Percentiles rank a stretch among this genome's conserved stretches.
Evolutionary conservation across 2,888 invertebrate genomes (phyloP).

Genomic region (Vesta saturnalis): DNA sequence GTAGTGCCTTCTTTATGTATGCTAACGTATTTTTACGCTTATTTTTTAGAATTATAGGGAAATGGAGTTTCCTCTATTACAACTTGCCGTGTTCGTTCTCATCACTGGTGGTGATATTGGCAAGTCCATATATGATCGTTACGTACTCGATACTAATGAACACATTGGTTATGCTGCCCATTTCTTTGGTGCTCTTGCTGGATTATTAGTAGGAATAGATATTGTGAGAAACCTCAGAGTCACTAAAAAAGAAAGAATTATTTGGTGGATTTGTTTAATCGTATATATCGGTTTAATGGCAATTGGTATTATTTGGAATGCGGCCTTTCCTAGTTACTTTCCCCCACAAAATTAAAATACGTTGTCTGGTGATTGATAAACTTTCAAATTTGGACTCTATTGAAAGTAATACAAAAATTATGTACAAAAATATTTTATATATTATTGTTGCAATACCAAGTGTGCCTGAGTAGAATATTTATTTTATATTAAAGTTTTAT

Average conservation of each 20-base stretch:
- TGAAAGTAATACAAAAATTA: no score
- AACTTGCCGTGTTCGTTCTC: slow-evolving; percentile 83
- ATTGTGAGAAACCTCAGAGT: slow-evolving; percentile 84
- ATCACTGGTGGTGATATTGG: slow-evolving; percentile 87
- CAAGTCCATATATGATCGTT: slow-evolving; percentile 89
- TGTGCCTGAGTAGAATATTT: no score
- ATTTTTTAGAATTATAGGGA: slow-evolving; percentile 90
- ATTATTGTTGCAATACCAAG: no score
- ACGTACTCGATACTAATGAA: slow-evolving; percentile 73
- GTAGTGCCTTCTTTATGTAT: no score
- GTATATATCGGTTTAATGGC: slow-evolving; percentile 76
- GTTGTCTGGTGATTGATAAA: no score
- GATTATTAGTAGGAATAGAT: slow-evolving; percentile 73
- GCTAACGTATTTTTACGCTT: neutral
- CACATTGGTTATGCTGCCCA: slow-evolving; percentile 96
- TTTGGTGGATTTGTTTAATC: slow-evolving; percentile 85
- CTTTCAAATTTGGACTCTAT: no score
- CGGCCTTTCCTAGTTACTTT: slow-evolving; percentile 71
- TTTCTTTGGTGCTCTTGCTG: slow-evolving; percentile 89
- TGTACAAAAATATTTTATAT: no score
- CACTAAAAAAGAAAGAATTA: slow-evolving; percentile 79
- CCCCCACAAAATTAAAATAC: slow-evolving; percentile 52
- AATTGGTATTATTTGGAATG: slow-evolving; percentile 77
- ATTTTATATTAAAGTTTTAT: no score
- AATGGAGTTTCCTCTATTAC: slow-evolving; percentile 92